Conservation (phyloP, 2,113 vertebrate genomes). For the Perca fluviatilis region DNA sequence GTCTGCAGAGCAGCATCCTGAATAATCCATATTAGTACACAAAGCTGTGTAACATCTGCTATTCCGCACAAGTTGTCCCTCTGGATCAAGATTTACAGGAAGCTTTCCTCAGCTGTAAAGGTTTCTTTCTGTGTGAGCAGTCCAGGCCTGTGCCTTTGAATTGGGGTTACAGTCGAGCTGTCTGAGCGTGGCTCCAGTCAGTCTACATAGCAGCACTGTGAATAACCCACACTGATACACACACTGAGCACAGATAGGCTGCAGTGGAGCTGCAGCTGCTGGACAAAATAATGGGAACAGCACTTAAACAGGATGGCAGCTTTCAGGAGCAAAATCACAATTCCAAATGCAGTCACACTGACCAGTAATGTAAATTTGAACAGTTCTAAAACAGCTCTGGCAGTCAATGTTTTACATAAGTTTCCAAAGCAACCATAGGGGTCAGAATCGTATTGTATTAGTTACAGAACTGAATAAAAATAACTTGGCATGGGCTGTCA, state of each 20-base stretch:
- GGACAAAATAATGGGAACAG: constrained; percentile 24
- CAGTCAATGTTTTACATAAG: background rate
- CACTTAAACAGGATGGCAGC: background rate
- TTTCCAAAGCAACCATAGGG: background rate
- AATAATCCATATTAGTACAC: constrained; percentile 63
- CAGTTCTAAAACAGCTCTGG: background rate
- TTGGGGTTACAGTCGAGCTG: constrained; percentile 55
- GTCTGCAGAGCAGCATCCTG: constrained; percentile 73
- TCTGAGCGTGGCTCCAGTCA: constrained; percentile 75
- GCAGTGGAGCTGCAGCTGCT: constrained; percentile 52
- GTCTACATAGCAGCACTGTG: constrained; percentile 81
- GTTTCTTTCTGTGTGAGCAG: constrained; percentile 35
- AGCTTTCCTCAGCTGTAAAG: constrained; percentile 29
- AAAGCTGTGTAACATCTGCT: constrained; percentile 70
- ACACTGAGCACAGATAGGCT: constrained; percentile 38
- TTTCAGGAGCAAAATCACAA: background rate
- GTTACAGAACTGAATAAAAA: background rate
- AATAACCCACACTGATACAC: constrained; percentile 74
- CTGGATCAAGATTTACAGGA: constrained; percentile 10
- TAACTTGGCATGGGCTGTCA: background rate
- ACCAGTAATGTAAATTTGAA: background rate
- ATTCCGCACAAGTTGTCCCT: constrained; percentile 18
- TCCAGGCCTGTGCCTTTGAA: constrained; percentile 39
- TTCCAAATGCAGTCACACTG: background rate
- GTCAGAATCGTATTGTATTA: background rate